These are phyloP conservation scores for Geotrupes spiniger DNA, from an alignment of 2,888 invertebrate species.

Conservation along the genomic window DNA sequence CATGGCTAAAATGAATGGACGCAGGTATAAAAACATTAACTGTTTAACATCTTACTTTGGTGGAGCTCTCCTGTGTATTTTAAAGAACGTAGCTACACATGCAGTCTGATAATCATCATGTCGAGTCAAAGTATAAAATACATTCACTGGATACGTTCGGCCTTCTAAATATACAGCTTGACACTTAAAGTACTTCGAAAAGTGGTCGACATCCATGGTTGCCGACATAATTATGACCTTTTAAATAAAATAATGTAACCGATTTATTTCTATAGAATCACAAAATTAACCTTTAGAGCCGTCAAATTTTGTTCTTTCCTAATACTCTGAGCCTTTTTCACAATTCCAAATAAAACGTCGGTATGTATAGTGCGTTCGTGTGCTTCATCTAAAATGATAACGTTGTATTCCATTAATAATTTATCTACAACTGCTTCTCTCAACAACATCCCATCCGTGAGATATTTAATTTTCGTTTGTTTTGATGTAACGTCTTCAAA, in stretches of 20 bases:
- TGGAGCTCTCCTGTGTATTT: conserved; percentile 80
- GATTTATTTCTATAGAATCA: neutral
- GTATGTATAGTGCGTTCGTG: conserved; percentile 94
- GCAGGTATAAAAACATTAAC: neutral
- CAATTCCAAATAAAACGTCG: conserved; percentile 90
- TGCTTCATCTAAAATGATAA: conserved; percentile 90
- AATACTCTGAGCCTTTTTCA: conserved; percentile 79
- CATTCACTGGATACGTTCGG: conserved; percentile 75
- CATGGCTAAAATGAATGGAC: conserved; percentile 66
- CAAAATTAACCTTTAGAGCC: conserved; percentile 58
- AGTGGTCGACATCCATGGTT: conserved; percentile 94
- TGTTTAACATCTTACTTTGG: conserved; percentile 61
- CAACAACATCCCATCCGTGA: conserved; percentile 93
- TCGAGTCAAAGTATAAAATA: conserved; percentile 67
- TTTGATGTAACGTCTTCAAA: conserved; percentile 86
- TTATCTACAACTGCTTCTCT: conserved; percentile 84
- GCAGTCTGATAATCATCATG: conserved; percentile 84
- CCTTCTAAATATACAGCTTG: conserved; percentile 89
- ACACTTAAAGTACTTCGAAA: conserved; percentile 84
- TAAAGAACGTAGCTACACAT: conserved; percentile 82
- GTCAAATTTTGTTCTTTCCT: conserved; percentile 59
- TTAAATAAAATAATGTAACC: neutral
- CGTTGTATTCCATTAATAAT: conserved; percentile 70
- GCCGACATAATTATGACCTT: conserved; percentile 92
- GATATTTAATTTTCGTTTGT: conserved; percentile 81